Evolutionary conservation across 2,797 vertebrate genomes (phyloP).

Genomic region (Strix occidentalis): DNA sequence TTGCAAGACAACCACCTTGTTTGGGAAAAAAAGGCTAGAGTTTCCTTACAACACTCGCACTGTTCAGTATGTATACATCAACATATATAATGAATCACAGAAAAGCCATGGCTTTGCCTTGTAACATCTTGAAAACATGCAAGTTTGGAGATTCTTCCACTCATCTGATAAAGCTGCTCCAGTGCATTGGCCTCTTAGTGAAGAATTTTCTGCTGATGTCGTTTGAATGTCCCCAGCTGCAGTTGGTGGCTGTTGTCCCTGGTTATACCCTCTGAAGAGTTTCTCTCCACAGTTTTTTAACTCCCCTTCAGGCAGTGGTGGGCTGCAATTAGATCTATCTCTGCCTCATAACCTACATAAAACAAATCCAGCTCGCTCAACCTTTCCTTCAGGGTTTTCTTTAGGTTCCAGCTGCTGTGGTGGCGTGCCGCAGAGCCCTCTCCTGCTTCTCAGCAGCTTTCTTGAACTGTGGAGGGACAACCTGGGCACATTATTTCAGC

Average conservation of each 20-base stretch:
- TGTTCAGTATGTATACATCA: not conserved
- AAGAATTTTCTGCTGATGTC: not conserved
- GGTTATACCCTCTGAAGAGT: not conserved
- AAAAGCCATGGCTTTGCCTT: not conserved
- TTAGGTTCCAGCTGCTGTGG: not conserved
- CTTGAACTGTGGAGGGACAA: not conserved
- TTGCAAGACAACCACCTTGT: not conserved
- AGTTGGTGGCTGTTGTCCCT: not conserved
- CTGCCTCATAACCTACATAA: not conserved
- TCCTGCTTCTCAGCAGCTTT: not conserved
- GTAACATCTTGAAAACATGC: not conserved
- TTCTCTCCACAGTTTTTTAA: not conserved
- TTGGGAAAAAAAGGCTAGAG: not conserved
- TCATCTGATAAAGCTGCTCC: not conserved
- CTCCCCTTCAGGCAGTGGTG: not conserved
- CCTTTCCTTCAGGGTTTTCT: not conserved
- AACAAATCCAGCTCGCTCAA: not conserved
- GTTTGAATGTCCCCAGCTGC: not conserved
- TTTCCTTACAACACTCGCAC: not conserved
- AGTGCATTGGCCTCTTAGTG: not conserved
- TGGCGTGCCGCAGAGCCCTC: not conserved
- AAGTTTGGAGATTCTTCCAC: not conserved
- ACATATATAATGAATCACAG: not conserved
- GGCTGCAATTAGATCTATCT: not conserved
- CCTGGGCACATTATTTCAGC: not conserved